These are phyloP conservation scores for Corythoichthys haematopterus DNA, from an alignment of 2,113 vertebrate species.

Conservation along the genomic window DNA sequence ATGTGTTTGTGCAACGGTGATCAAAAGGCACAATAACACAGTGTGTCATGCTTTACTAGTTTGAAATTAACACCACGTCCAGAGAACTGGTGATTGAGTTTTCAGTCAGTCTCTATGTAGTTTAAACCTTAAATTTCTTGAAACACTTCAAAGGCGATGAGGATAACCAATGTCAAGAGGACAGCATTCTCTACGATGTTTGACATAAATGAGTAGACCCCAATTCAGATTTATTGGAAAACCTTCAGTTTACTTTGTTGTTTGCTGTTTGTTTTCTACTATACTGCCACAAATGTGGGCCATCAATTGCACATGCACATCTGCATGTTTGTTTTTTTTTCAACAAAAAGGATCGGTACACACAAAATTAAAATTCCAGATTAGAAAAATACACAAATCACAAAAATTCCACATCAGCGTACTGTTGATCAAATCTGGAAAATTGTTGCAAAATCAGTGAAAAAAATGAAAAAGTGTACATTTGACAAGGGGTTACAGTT, in stretches of 20 bases:
- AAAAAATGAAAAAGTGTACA: neutral
- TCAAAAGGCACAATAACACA: conserved; percentile 74
- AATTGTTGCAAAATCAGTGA: neutral
- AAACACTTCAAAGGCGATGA: neutral
- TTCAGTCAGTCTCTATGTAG: conserved; percentile 31
- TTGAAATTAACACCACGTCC: conserved; percentile 47
- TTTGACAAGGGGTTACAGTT: neutral
- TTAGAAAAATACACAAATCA: neutral
- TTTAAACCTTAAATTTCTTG: conserved; percentile 16
- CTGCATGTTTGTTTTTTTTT: neutral
- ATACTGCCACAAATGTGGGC: neutral
- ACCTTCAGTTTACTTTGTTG: neutral
- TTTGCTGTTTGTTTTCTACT: neutral
- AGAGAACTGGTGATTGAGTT: conserved; percentile 22
- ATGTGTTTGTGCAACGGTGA: conserved; percentile 64
- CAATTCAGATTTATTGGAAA: neutral
- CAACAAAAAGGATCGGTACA: neutral
- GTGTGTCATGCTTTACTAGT: conserved; percentile 63
- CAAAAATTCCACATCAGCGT: neutral
- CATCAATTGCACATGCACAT: neutral
- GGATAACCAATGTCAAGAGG: conserved; percentile 4
- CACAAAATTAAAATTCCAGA: neutral
- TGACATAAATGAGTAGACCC: conserved; percentile 1
- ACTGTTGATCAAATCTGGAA: neutral
- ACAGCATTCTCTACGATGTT: conserved; percentile 17